Evolutionary conservation across 1,140 invertebrate species (phyloP).

Genomic region (Sesamia nonagrioides): DNA sequence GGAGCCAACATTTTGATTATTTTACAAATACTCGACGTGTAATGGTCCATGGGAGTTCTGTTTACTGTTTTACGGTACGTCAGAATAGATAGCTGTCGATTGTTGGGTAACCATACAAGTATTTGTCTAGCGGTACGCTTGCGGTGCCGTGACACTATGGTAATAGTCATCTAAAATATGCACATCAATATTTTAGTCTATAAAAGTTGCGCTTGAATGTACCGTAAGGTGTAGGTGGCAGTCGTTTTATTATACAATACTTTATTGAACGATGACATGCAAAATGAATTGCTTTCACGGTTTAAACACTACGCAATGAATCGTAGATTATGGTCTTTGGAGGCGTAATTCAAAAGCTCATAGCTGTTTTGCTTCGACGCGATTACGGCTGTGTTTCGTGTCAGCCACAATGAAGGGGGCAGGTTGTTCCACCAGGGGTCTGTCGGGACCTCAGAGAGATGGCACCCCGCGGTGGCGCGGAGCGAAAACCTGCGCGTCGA

Average conservation of each 20-base stretch:
- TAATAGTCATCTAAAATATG: slow-evolving; percentile 77
- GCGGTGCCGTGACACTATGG: slow-evolving; percentile 60
- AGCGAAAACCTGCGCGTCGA: slow-evolving; percentile 72
- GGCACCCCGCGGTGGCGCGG: slow-evolving; percentile 75
- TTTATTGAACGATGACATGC: slow-evolving; percentile 75
- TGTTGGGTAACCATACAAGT: slow-evolving; percentile 70
- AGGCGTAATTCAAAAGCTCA: slow-evolving; percentile 62
- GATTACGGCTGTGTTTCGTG: slow-evolving; percentile 69
- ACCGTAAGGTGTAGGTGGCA: slow-evolving; percentile 59
- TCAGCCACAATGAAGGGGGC: slow-evolving; percentile 71
- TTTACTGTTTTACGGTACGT: slow-evolving; percentile 75
- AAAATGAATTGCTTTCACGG: slow-evolving; percentile 62
- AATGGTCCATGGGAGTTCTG: slow-evolving; percentile 76
- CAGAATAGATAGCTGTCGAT: slow-evolving; percentile 64
- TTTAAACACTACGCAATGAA: slow-evolving; percentile 49
- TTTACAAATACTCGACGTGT: slow-evolving; percentile 80
- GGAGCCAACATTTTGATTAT: slow-evolving; percentile 74
- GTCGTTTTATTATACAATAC: slow-evolving; percentile 58
- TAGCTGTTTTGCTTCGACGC: slow-evolving; percentile 63
- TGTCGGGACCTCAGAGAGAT: slow-evolving; percentile 71
- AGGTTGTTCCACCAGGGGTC: slow-evolving; percentile 70
- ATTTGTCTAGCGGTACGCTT: slow-evolving; percentile 70
- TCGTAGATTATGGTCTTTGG: slow-evolving; percentile 45
- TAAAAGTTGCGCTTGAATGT: slow-evolving; percentile 66
- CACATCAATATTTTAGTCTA: slow-evolving; percentile 74